A percentile compares a stretch with the other conserved stretches of the same genome.
Conservation (phyloP, 2,888 invertebrate genomes). For the Dasysyrphus albostriatus region DNA sequence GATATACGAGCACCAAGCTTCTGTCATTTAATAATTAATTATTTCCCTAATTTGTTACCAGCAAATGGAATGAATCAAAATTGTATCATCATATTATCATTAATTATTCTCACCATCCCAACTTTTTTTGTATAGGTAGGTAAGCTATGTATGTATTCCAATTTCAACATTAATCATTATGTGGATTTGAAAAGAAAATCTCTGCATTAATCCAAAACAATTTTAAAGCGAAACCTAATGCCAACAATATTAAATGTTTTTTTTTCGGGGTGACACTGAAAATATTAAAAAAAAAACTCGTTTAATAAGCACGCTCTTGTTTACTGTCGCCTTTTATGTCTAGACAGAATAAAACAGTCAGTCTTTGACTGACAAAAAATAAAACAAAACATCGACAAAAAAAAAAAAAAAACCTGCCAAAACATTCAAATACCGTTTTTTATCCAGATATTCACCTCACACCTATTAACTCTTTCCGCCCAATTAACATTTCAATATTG, state of each 20-base stretch:
- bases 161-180: too few species aligned
- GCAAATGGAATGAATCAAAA: too few species aligned
- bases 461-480: constrained; percentile 64
- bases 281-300: not conserved
- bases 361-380: not conserved
- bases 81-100: too few species aligned
- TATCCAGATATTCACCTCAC: constrained; percentile 60
- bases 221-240: constrained; percentile 5
- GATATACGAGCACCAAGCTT: too few species aligned
- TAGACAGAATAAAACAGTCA: constrained; percentile 17
- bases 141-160: too few species aligned
- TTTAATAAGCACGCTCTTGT: constrained; percentile 2
- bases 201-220: constrained; percentile 3
- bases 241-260: not conserved
- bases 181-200: not conserved
- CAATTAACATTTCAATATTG: constrained; percentile 74
- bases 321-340: constrained; percentile 12
- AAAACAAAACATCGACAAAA: not conserved
- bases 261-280: not conserved
- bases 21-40: too few species aligned
- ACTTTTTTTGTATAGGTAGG: too few species aligned
- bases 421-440: constrained; percentile 29
- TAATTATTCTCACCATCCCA: too few species aligned
- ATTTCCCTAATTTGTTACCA: too few species aligned
- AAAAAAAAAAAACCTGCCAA: constrained; percentile 8